Conservation (phyloP, 1,140 invertebrate species). For the Dreissena rostriformis region DNA sequence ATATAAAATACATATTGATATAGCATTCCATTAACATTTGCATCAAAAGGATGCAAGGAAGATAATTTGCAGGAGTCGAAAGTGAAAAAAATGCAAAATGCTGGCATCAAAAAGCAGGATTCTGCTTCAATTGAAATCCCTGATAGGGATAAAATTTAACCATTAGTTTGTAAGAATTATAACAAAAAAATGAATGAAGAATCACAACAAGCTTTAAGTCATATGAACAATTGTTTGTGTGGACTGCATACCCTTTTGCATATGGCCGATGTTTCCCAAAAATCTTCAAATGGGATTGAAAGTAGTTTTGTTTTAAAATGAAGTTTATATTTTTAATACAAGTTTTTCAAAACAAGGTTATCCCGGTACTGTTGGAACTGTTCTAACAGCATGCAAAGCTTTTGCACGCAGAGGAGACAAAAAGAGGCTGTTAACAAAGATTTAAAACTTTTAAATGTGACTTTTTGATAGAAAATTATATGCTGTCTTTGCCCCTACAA, state of each 20-base stretch:
- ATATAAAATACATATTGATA: too few relatives aligned
- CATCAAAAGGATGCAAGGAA: too few relatives aligned
- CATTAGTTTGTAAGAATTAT: neutral
- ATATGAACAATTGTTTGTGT: constrained; percentile 34
- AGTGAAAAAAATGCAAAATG: too few relatives aligned
- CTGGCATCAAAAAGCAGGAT: too few relatives aligned
- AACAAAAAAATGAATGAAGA: constrained; percentile 5
- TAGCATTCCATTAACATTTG: too few relatives aligned
- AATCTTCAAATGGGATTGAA: constrained; percentile 2
- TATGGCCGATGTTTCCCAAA: constrained; percentile 20
- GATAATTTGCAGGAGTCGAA: too few relatives aligned
- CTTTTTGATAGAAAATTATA: neutral
- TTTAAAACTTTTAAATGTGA: neutral
- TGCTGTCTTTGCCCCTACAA: neutral
- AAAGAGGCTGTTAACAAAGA: neutral
- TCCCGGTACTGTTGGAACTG: neutral
- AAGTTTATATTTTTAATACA: constrained; percentile 6
- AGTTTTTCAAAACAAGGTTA: constrained; percentile 1
- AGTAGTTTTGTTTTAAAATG: constrained; percentile 21
- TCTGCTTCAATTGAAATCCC: too few relatives aligned
- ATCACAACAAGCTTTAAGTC: neutral
- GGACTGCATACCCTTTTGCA: constrained; percentile 18
- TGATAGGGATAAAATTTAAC: constrained; percentile 12
- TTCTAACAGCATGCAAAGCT: constrained; percentile 19
- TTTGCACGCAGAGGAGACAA: constrained; percentile 1